Percentiles rank a stretch among this genome's conserved stretches.
These are phyloP conservation scores for Drosophila buzzatii DNA, from an alignment of 2,888 invertebrate genomes.

Conservation along the genomic window DNA sequence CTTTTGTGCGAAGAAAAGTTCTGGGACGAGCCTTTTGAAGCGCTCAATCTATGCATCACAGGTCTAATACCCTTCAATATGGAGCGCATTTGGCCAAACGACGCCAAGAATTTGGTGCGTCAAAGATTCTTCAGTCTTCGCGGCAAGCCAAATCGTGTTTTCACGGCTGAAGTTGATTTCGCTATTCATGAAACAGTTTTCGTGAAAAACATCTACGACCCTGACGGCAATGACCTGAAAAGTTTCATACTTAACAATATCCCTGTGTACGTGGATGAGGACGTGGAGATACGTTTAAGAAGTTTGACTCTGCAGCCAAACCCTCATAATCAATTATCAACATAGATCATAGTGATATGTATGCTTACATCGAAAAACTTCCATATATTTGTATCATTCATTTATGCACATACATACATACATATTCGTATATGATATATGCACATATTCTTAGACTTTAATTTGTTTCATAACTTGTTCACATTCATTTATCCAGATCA, in stretches of 20 bases:
- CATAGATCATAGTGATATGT: too few relatives aligned
- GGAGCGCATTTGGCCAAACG: constrained; percentile 50
- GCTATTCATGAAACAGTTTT: constrained; percentile 24
- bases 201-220: constrained; percentile 36
- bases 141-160: neutral
- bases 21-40: constrained; percentile 12
- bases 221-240: constrained; percentile 28
- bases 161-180: constrained; percentile 33
- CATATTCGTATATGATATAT: too few relatives aligned
- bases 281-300: neutral
- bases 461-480: too few relatives aligned
- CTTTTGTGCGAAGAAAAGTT: constrained; percentile 31
- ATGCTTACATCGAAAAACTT: too few relatives aligned
- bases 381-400: too few relatives aligned
- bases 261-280: neutral
- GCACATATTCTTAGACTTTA: too few relatives aligned
- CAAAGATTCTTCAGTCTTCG: constrained; percentile 6
- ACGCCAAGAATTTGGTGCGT: constrained; percentile 24
- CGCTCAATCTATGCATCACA: constrained; percentile 29
- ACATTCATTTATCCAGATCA: too few relatives aligned
- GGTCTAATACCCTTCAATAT: constrained; percentile 43
- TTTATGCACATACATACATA: too few relatives aligned
- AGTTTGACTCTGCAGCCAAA: neutral
- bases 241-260: constrained; percentile 23
- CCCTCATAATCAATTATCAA: too few relatives aligned